These are phyloP conservation scores for Hyperopisus bebe DNA, from an alignment of 2,113 vertebrate genomes.

Conservation along the genomic window DNA sequence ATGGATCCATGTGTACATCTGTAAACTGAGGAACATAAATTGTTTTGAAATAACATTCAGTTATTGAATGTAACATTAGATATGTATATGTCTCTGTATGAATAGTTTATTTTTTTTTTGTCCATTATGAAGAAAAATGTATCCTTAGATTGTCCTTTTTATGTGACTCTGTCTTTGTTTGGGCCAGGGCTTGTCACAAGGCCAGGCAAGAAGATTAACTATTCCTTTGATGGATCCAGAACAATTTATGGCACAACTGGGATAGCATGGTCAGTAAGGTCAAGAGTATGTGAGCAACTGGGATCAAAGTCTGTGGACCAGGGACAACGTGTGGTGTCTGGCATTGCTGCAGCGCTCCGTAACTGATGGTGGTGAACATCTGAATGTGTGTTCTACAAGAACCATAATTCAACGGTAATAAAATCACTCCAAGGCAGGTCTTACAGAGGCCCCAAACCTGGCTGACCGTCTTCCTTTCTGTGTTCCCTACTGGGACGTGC, in stretches of 20 bases:
- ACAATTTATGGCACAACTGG: background rate
- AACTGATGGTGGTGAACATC: background rate
- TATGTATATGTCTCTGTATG: background rate
- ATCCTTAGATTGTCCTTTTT: background rate
- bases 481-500: background rate
- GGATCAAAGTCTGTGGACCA: background rate
- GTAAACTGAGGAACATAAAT: background rate
- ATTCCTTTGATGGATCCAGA: background rate
- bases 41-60: background rate
- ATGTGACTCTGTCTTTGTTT: background rate
- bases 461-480: background rate
- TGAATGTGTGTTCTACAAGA: background rate
- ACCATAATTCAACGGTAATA: background rate
- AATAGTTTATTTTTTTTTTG: background rate
- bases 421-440: background rate
- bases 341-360: background rate
- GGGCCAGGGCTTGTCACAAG: background rate
- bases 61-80: background rate
- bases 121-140: background rate
- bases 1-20: background rate
- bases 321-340: background rate
- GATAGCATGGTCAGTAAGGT: background rate
- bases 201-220: background rate
- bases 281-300: background rate
- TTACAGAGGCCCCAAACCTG: background rate